These are phyloP conservation scores for Aphrocallistes beatrix DNA, from an alignment of 37 sponge, comb jelly and placozoan species.

Conservation along the genomic window DNA sequence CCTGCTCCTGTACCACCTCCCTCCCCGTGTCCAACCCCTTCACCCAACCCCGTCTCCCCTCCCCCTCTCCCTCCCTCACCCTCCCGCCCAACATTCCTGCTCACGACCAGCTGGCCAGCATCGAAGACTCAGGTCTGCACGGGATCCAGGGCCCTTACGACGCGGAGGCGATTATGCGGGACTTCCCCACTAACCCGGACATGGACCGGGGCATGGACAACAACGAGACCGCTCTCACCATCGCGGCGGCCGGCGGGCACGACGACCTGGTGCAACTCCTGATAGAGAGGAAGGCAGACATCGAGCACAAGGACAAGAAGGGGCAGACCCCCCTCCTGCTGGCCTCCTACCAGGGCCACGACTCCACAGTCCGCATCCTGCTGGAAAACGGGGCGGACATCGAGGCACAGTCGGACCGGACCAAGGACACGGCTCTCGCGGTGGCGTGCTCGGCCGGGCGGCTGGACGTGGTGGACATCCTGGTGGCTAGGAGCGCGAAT, in stretches of 20 bases:
- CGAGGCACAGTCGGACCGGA: slow-evolving; percentile 54
- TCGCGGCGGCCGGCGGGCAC: slow-evolving; percentile 73
- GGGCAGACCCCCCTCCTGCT: slow-evolving; percentile 25
- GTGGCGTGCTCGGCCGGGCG: neutral
- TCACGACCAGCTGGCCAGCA: slow-evolving; percentile 1
- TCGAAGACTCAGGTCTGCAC: neutral
- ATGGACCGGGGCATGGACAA: slow-evolving; percentile 61
- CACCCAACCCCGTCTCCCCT: neutral
- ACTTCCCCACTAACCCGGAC: neutral
- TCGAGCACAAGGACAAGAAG: slow-evolving; percentile 84
- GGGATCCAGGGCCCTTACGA: slow-evolving; percentile 5
- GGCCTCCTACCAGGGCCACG: slow-evolving; percentile 37
- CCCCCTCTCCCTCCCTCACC: neutral
- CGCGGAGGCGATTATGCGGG: neutral
- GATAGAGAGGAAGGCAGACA: slow-evolving; percentile 44
- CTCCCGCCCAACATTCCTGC: neutral
- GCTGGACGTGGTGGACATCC: neutral
- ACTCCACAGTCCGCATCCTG: slow-evolving; percentile 56
- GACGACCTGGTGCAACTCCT: slow-evolving; percentile 74
- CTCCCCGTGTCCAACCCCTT: slow-evolving; percentile 1
- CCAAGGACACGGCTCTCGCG: slow-evolving; percentile 45
- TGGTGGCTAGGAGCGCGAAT: neutral
- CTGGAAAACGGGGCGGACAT: slow-evolving; percentile 34
- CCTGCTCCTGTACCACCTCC: slow-evolving; percentile 6
- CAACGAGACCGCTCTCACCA: slow-evolving; percentile 83